These are phyloP conservation scores for Cephalopholis sonnerati DNA, from an alignment of 2,113 vertebrate genomes.

Conservation along the genomic window DNA sequence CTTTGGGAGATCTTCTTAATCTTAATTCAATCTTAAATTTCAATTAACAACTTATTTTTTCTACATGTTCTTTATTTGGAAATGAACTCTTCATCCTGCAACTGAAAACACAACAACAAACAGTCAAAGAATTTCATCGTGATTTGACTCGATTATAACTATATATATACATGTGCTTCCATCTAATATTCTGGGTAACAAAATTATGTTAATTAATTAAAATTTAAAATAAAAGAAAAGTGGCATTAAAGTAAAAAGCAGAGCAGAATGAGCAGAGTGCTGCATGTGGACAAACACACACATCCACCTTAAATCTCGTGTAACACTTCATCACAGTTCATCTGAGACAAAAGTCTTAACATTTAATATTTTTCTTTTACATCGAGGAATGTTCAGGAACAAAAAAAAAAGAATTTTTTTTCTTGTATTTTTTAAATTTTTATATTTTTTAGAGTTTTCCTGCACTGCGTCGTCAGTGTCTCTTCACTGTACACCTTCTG, in stretches of 20 bases:
- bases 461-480: slow-evolving; percentile 54
- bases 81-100: slow-evolving; percentile 58
- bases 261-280: slow-evolving; percentile 44
- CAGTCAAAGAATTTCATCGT: slow-evolving; percentile 39
- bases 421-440: slow-evolving; percentile 25
- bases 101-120: slow-evolving; percentile 54
- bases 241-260: slow-evolving; percentile 31
- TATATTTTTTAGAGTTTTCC: slow-evolving; percentile 14
- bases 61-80: slow-evolving; percentile 30
- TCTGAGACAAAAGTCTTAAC: slow-evolving; percentile 68
- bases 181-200: slow-evolving; percentile 42
- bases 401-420: slow-evolving; percentile 28
- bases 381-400: slow-evolving; percentile 72
- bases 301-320: slow-evolving; percentile 54
- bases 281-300: slow-evolving; percentile 46
- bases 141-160: slow-evolving; percentile 23
- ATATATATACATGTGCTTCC: slow-evolving; percentile 52
- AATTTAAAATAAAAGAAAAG: slow-evolving; percentile 20
- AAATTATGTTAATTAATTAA: background rate
- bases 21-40: slow-evolving; percentile 13
- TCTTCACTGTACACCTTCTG: slow-evolving; percentile 72
- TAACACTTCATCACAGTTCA: slow-evolving; percentile 51
- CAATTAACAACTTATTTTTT: background rate
- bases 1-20: background rate
- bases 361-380: slow-evolving; percentile 71